Conservation (phyloP, 1,140 invertebrate species). For the Leptopilina boulardi region DNA sequence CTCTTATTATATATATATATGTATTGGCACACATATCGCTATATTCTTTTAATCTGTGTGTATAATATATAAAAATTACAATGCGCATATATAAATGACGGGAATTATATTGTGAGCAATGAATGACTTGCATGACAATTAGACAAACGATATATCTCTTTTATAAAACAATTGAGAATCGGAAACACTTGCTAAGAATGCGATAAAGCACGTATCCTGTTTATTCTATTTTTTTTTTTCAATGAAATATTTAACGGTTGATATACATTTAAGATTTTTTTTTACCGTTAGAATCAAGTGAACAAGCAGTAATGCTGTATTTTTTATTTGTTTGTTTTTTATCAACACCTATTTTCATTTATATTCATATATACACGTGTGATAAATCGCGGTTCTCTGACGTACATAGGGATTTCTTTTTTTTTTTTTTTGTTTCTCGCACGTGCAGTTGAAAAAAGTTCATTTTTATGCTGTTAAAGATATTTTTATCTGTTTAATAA, state of each 20-base stretch:
- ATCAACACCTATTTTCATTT: background rate
- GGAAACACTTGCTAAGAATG: background rate
- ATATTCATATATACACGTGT: background rate
- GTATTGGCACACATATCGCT: no score
- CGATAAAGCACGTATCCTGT: slow-evolving; percentile 1
- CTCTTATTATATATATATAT: no score
- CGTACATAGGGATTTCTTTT: no score
- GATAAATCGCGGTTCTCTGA: background rate
- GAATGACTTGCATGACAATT: no score
- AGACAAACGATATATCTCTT: background rate
- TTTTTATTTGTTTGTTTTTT: background rate
- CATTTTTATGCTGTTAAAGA: no score
- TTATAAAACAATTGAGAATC: background rate
- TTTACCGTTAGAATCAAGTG: slow-evolving; percentile 1
- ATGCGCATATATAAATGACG: no score
- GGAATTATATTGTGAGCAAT: no score
- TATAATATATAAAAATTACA: no score
- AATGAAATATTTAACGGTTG: background rate
- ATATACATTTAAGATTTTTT: background rate
- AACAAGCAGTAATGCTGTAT: background rate
- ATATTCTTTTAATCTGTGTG: no score
- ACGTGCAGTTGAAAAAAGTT: no score
- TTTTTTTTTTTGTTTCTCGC: no score
- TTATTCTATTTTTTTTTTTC: background rate
- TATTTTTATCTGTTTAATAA: no score